phyloP scores from a whole-genome alignment of 2,797 vertebrate species.

The Microctenopoma lineatum region DNA sequence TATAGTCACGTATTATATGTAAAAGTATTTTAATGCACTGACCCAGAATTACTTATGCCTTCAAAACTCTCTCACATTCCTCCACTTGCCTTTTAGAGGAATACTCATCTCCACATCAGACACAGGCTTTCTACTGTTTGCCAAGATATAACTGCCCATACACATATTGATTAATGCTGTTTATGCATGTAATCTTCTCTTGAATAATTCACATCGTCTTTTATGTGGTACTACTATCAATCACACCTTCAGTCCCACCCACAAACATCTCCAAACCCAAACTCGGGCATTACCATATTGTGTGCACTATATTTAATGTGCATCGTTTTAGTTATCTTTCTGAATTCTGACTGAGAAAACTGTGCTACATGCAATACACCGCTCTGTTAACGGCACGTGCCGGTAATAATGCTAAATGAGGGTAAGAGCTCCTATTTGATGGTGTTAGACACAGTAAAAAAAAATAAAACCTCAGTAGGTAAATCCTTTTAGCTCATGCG shows the following conservation, averaged over 20 bases:
- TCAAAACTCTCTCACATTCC: slow-evolving; percentile 49
- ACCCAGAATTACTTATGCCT: slow-evolving; percentile 8
- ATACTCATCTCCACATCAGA: slow-evolving; percentile 45
- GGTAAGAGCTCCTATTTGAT: neutral
- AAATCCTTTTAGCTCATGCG: too few species aligned
- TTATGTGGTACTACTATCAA: slow-evolving; percentile 77
- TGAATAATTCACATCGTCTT: slow-evolving; percentile 83
- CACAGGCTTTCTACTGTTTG: slow-evolving; percentile 54
- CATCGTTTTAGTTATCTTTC: slow-evolving; percentile 23
- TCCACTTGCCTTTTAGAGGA: slow-evolving; percentile 42
- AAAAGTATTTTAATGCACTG: slow-evolving; percentile 7
- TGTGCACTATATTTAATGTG: slow-evolving; percentile 38
- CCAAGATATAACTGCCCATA: slow-evolving; percentile 66
- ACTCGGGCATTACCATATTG: slow-evolving; percentile 27
- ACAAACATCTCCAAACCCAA: slow-evolving; percentile 30
- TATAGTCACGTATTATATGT: neutral
- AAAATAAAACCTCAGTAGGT: too few species aligned
- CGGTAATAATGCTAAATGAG: neutral
- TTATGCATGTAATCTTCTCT: slow-evolving; percentile 79
- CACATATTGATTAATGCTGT: slow-evolving; percentile 79
- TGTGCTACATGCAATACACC: neutral
- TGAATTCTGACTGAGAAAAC: slow-evolving; percentile 11
- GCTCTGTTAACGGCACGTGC: too few species aligned
- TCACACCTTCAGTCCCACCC: slow-evolving; percentile 56
- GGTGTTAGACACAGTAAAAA: neutral